These are phyloP conservation scores for Amniataba percoides DNA, from an alignment of 2,797 vertebrate species.

Conservation along the genomic window DNA sequence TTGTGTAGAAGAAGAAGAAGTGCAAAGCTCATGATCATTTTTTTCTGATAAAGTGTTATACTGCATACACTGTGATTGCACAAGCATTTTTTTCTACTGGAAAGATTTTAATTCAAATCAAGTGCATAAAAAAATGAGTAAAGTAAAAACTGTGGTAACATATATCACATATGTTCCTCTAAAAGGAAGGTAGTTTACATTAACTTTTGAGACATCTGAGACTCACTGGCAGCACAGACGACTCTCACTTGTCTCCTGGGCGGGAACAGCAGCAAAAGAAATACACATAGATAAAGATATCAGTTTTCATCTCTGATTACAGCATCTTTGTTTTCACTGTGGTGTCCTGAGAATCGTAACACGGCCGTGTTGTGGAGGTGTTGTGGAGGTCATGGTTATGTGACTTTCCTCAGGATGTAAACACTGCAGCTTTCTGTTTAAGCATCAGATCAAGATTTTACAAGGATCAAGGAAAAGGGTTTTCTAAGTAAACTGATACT, in stretches of 20 bases:
- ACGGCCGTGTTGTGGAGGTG: no score
- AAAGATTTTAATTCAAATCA: neutral
- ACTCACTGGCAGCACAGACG: conserved; percentile 80
- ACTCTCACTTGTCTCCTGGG: conserved; percentile 78
- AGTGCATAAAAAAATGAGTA: neutral
- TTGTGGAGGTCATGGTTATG: neutral
- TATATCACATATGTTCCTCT: neutral
- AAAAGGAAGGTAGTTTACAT: no score
- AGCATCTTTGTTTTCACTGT: neutral
- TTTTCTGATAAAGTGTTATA: neutral
- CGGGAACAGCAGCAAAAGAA: conserved; percentile 65
- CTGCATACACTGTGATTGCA: neutral
- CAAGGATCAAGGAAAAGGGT: no score
- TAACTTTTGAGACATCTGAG: neutral
- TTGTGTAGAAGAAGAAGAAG: no score
- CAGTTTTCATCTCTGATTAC: neutral
- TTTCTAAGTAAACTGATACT: no score
- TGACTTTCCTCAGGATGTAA: conserved; percentile 77
- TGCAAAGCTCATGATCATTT: neutral
- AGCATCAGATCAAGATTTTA: no score
- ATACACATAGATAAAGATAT: neutral
- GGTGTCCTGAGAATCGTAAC: neutral
- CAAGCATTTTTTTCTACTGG: neutral
- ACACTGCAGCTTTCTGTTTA: conserved; percentile 38
- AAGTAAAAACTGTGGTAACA: neutral